A percentile compares a stretch with the other conserved stretches of the same genome.
Conservation (phyloP, 2,113 vertebrate species). For the Alces alces region DNA sequence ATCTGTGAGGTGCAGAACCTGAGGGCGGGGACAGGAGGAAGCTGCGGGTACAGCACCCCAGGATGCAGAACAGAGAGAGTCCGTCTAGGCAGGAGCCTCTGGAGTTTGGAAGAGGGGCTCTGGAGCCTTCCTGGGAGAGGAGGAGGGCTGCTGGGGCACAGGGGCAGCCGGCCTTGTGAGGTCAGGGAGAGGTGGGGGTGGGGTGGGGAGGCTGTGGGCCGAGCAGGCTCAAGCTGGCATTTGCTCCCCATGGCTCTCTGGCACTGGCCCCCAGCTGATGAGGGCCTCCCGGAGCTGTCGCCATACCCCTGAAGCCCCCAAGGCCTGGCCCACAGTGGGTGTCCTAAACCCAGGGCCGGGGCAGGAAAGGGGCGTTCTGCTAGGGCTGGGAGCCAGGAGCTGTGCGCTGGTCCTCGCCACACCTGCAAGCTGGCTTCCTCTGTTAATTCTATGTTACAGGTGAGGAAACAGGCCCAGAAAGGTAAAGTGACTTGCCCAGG, state of each 20-base stretch:
- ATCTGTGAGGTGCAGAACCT: not conserved
- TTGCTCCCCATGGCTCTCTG: not conserved
- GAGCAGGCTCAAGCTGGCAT: not conserved
- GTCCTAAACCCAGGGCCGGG: not conserved
- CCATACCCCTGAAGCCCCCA: not conserved
- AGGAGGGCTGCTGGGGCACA: not conserved
- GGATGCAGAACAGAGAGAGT: not conserved
- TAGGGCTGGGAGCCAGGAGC: not conserved
- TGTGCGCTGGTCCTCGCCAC: rapidly evolving
- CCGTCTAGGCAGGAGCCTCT: not conserved
- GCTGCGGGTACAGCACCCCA: not conserved
- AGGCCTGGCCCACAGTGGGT: not conserved
- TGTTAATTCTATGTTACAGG: not conserved
- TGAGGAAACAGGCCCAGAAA: not conserved
- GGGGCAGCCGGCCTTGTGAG: not conserved
- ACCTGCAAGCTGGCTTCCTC: not conserved
- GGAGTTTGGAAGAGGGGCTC: not conserved
- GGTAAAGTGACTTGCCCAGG: not conserved
- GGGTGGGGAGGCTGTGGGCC: too few relatives aligned
- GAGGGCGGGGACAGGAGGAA: not conserved
- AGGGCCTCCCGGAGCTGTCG: not conserved
- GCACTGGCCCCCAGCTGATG: not conserved
- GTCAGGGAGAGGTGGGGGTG: not conserved
- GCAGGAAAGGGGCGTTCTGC: not conserved
- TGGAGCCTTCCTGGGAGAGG: not conserved